These are phyloP conservation scores for Girardinus metallicus DNA, from an alignment of 2,797 vertebrate species.

Conservation along the genomic window DNA sequence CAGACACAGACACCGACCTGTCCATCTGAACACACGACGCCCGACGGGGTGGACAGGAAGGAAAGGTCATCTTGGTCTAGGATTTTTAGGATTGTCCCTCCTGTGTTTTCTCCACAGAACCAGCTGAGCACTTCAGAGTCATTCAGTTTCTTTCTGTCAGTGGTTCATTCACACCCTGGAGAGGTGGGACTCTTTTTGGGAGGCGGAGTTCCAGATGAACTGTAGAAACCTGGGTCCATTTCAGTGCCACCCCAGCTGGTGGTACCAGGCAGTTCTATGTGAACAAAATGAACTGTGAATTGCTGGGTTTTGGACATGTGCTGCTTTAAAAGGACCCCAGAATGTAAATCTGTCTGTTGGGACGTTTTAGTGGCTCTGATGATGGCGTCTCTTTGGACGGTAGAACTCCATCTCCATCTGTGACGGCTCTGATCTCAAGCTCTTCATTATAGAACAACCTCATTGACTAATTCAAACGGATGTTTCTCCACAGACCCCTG, in stretches of 20 bases:
- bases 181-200: not conserved
- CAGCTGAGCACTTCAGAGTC: conserved; percentile 40
- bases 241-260: not conserved
- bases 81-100: not conserved
- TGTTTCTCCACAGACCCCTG: not conserved
- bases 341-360: conserved; percentile 11
- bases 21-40: conserved; percentile 81
- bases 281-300: conserved; percentile 16
- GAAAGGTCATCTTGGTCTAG: not conserved
- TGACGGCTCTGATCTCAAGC: not conserved
- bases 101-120: conserved; percentile 8
- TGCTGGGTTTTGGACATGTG: conserved; percentile 1
- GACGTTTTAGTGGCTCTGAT: not conserved
- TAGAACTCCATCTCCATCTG: not conserved
- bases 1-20: conserved; percentile 86
- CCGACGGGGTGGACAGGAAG: not conserved
- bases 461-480: no score
- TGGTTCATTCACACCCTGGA: conserved; percentile 21
- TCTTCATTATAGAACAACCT: not conserved
- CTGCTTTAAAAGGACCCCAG: conserved; percentile 15
- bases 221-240: not conserved
- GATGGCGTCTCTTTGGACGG: not conserved
- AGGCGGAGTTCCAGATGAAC: not conserved
- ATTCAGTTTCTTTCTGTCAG: not conserved
- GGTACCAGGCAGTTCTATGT: conserved; percentile 1